Evolutionary conservation across 2,797 vertebrate genomes (phyloP), one percentile per base, ranked within the genome.

Genomic region (Scolopax bukidnonensis): DNA sequence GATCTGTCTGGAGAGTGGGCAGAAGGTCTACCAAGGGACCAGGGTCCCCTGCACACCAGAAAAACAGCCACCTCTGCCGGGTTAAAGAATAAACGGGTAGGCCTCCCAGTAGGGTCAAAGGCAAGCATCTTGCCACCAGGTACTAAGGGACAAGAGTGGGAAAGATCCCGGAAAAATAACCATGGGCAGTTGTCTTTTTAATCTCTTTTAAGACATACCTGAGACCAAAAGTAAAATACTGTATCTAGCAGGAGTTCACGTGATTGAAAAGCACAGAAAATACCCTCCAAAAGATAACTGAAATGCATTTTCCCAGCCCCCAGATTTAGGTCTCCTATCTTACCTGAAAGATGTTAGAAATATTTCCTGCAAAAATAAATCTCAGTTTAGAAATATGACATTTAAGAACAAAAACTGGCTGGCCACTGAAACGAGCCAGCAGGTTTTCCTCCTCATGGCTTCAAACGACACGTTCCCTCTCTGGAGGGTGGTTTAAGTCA

Each of bases 21-120:
- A 84, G 80, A 76, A 48, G 9, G 30, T 16, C 28, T 83, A 30
- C 50, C 41, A 12, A 0, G 1, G 28, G 17, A 48, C 21, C 2
- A 0, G 21, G 11, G 5, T 3, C 5, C 36, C 33, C 38, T 1
- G 4, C 38, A 12, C 41, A 19, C 17, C 25, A 8, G 6, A 48
- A 63, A 59, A 67, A 6, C 25, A 87, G 36, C 21, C 15, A 10
- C 2, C 0, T 57, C 38, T n/a, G 27, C 21, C 63, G 15, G 2
- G 30, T 70, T 90, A 84, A 88, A 92, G 79, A 88, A 51, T 45
- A 88, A 95, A 61, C 1, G 3, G 3, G 18, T 70, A 40, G 30
- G 60, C 33, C 36, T 67, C 25, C 16, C 19, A 57, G 15, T 30
- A 84, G 38, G 25, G 54, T 71, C 74, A 33, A 84, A 90, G 73